Conservation (phyloP, 1,140 invertebrate species). For the Contarinia nasturtii region DNA sequence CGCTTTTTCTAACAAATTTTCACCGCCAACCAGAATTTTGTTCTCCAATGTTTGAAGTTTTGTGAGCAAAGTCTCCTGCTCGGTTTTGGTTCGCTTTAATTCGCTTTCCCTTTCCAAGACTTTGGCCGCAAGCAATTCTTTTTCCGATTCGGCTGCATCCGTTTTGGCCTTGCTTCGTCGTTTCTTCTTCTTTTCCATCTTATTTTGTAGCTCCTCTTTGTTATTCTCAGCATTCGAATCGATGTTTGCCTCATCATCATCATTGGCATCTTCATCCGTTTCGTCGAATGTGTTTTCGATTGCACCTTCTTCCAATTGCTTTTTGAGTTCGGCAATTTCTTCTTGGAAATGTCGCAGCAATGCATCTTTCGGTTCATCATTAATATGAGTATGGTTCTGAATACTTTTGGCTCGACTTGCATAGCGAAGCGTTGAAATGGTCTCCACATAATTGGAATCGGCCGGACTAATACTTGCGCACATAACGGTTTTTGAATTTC, state of each 20-base stretch:
- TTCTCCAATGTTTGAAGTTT: slow-evolving; percentile 83
- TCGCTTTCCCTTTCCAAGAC: slow-evolving; percentile 33
- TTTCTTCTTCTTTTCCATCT: slow-evolving; percentile 32
- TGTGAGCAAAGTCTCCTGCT: slow-evolving; percentile 57
- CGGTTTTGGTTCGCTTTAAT: slow-evolving; percentile 29
- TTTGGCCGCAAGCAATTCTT: slow-evolving; percentile 36
- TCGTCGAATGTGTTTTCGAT: slow-evolving; percentile 11
- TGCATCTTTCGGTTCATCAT: slow-evolving; percentile 97
- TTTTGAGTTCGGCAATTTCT: slow-evolving; percentile 83
- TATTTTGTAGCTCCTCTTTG: slow-evolving; percentile 25
- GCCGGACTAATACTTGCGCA: slow-evolving; percentile 90
- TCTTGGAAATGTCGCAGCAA: slow-evolving; percentile 87
- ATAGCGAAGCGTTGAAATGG: slow-evolving; percentile 90
- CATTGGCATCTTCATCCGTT: slow-evolving; percentile 11
- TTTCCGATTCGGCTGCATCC: slow-evolving; percentile 34
- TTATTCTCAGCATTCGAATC: slow-evolving; percentile 24
- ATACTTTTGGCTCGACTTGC: slow-evolving; percentile 96
- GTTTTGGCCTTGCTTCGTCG: slow-evolving; percentile 23
- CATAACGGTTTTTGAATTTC: slow-evolving; percentile 95
- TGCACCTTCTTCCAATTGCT: slow-evolving; percentile 53
- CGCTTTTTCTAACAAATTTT: slow-evolving; percentile 94
- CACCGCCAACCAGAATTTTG: slow-evolving; percentile 93
- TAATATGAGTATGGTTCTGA: slow-evolving; percentile 86
- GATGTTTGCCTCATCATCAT: slow-evolving; percentile 17
- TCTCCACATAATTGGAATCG: slow-evolving; percentile 93